Conservation (phyloP, 2,888 invertebrate genomes). For the Junonia oenone region DNA sequence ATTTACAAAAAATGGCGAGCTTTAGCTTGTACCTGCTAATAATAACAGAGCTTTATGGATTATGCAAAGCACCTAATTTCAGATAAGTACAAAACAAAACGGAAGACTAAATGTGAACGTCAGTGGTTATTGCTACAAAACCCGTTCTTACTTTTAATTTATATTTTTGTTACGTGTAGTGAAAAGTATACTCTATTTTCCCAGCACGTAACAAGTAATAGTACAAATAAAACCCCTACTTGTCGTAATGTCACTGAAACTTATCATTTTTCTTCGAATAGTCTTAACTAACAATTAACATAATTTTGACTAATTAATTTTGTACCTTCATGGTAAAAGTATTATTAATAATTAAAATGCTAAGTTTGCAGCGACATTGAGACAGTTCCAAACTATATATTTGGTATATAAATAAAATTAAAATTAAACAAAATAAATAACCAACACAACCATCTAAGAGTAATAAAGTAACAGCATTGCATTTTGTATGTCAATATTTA, state of each 20-base stretch:
- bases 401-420: slow-evolving; percentile 67
- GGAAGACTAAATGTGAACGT: slow-evolving; percentile 66
- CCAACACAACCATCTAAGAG: slow-evolving; percentile 71
- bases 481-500: slow-evolving; percentile 23
- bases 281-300: slow-evolving; percentile 23
- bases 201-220: slow-evolving; percentile 21
- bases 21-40: slow-evolving; percentile 48
- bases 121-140: slow-evolving; percentile 57
- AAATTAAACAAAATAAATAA: slow-evolving; percentile 76
- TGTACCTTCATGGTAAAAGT: slow-evolving; percentile 23
- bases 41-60: slow-evolving; percentile 40
- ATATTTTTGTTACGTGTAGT: slow-evolving; percentile 43
- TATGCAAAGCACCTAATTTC: slow-evolving; percentile 61
- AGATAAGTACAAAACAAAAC: slow-evolving; percentile 68
- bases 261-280: slow-evolving; percentile 10
- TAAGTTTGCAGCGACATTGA: slow-evolving; percentile 27
- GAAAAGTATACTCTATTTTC: slow-evolving; percentile 10
- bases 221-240: slow-evolving; percentile 19
- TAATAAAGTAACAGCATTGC: slow-evolving; percentile 46
- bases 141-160: slow-evolving; percentile 49
- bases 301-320: slow-evolving; percentile 29
- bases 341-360: slow-evolving; percentile 3
- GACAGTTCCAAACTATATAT: slow-evolving; percentile 33
- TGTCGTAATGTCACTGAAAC: slow-evolving; percentile 24
- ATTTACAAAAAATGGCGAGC: slow-evolving; percentile 64